Evolutionary conservation across 2,888 invertebrate species (phyloP).

Genomic region (Eurytoma californica): DNA sequence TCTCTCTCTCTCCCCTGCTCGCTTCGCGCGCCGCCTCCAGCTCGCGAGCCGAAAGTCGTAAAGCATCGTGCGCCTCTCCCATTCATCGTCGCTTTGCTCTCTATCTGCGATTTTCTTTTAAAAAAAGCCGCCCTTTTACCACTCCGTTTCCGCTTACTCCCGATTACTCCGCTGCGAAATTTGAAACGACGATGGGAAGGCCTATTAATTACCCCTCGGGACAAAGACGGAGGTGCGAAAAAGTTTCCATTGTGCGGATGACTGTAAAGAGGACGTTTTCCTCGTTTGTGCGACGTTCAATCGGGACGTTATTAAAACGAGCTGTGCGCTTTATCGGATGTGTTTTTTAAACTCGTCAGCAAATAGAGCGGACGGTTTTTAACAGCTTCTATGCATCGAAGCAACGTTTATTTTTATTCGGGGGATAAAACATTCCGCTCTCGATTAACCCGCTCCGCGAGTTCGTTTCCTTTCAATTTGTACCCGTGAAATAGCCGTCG

Average conservation of each 20-base stretch:
- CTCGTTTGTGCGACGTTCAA: neutral
- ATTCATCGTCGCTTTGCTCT: slow-evolving; percentile 17
- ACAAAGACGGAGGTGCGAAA: slow-evolving; percentile 7
- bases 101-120: neutral
- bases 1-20: neutral
- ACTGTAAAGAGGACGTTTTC: neutral
- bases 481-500: neutral
- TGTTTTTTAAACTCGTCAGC: slow-evolving; percentile 6
- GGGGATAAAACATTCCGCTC: neutral
- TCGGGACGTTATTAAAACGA: neutral
- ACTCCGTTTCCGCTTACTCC: too few species aligned
- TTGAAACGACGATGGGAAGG: too few species aligned
- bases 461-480: slow-evolving; percentile 1
- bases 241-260: neutral
- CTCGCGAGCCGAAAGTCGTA: neutral
- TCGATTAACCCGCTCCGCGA: slow-evolving; percentile 3
- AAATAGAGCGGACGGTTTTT: too few species aligned
- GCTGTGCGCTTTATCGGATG: neutral
- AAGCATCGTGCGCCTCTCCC: neutral
- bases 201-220: neutral
- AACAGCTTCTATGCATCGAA: too few species aligned
- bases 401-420: neutral
- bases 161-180: too few species aligned
- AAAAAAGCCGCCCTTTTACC: too few species aligned
- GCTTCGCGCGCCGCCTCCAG: slow-evolving; percentile 9